Evolutionary conservation across 2,797 vertebrate species (phyloP).

Genomic region (Pipistrellus pygmaeus): DNA sequence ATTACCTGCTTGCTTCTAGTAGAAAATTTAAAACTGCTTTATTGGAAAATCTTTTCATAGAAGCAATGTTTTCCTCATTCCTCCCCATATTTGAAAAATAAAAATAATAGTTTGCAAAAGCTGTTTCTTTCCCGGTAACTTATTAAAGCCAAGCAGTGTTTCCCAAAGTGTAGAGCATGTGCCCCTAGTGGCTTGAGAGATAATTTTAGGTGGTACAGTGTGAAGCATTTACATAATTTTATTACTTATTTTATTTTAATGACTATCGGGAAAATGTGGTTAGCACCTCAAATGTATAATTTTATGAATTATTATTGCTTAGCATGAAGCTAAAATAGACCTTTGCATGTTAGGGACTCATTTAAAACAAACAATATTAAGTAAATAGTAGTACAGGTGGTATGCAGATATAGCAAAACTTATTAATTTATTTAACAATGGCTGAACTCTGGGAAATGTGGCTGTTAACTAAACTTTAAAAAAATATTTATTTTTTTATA

Average conservation of each 20-base stretch:
- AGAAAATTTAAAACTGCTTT: conserved; percentile 22
- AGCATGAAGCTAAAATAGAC: conserved; percentile 18
- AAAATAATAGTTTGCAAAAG: conserved; percentile 12
- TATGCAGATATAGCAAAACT: neutral
- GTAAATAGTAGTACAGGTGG: conserved; percentile 4
- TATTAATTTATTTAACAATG: conserved; percentile 41
- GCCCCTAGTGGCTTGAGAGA: neutral
- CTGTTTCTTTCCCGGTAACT: conserved; percentile 11
- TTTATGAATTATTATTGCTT: conserved; percentile 46
- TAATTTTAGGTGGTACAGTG: neutral
- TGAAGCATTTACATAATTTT: conserved; percentile 34
- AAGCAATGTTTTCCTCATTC: neutral
- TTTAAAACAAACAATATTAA: conserved; percentile 63
- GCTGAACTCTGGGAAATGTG: conserved; percentile 22
- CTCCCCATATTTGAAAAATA: neutral
- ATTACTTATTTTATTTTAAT: conserved; percentile 71
- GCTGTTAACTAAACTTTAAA: conserved; percentile 20
- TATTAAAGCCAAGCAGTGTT: conserved; percentile 24
- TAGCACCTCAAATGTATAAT: conserved; percentile 62
- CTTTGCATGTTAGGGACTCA: conserved; percentile 61
- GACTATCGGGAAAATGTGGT: conserved; percentile 49
- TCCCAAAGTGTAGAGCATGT: neutral
- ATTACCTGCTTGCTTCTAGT: neutral
- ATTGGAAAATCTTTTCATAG: neutral
- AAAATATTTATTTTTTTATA: too few relatives aligned